A percentile compares a stretch with the other conserved stretches of the same genome.
These are phyloP conservation scores for Gymnoscopelus braueri DNA, from an alignment of 2,797 vertebrate species.

Conservation along the genomic window DNA sequence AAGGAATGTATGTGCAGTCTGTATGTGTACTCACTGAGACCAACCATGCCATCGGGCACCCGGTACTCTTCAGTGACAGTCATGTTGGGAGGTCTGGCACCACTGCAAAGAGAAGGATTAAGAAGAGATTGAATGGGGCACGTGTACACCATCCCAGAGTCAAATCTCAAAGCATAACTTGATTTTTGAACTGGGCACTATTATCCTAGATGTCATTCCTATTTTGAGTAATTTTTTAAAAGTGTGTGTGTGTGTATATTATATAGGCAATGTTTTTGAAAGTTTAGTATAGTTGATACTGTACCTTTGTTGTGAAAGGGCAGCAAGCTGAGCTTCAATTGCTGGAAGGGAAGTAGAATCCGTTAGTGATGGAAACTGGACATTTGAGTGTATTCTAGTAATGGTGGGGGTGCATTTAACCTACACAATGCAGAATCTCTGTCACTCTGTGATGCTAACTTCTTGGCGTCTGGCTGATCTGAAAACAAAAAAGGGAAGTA, in stretches of 20 bases:
- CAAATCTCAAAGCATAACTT: constrained; percentile 7
- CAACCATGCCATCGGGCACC: constrained; percentile 94
- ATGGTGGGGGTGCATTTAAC: constrained; percentile 45
- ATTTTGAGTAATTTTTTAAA: no score
- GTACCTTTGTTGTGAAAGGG: constrained; percentile 92
- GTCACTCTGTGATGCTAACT: constrained; percentile 90
- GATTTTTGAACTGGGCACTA: neutral
- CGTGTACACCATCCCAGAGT: neutral
- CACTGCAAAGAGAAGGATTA: constrained; percentile 29
- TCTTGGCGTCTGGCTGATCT: constrained; percentile 96
- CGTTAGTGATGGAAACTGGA: constrained; percentile 30
- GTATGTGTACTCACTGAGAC: constrained; percentile 88
- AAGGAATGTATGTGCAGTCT: neutral
- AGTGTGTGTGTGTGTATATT: no score
- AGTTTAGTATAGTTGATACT: no score
- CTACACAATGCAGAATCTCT: constrained; percentile 80
- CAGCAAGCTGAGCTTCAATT: constrained; percentile 89
- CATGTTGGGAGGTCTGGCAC: constrained; percentile 80
- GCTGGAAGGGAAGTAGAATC: constrained; percentile 73
- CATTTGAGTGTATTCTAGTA: neutral
- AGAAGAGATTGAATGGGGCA: neutral
- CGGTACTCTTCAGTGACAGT: constrained; percentile 91
- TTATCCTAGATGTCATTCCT: no score
- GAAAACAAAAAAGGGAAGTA: constrained; percentile 22
- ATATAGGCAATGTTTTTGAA: no score